These are phyloP conservation scores for Euura lappo DNA, from an alignment of 1,140 invertebrate species.

Conservation along the genomic window DNA sequence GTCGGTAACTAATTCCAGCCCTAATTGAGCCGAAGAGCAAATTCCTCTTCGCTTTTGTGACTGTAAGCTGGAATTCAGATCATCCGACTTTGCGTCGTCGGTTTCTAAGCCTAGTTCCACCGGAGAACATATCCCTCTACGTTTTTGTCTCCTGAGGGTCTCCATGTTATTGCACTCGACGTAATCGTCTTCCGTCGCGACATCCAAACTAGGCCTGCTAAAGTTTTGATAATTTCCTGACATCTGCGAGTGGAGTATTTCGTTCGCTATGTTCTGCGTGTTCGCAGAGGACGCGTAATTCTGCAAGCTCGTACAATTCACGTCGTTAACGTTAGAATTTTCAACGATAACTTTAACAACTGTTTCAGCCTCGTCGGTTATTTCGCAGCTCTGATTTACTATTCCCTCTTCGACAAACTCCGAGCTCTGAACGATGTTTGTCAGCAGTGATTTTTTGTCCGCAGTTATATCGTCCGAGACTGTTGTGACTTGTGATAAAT, in stretches of 20 bases:
- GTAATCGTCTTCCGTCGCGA: background rate
- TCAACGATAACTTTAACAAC: conserved; percentile 8
- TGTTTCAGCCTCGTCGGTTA: conserved; percentile 36
- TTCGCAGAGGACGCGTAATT: background rate
- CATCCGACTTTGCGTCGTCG: conserved; percentile 21
- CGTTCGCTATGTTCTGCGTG: background rate
- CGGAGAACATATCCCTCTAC: conserved; percentile 63
- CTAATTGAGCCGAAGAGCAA: conserved; percentile 44
- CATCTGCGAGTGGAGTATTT: background rate
- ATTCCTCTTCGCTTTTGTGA: conserved; percentile 46
- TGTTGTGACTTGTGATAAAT: conserved; percentile 28
- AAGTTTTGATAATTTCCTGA: conserved; percentile 5
- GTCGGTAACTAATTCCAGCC: conserved; percentile 34
- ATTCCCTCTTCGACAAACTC: conserved; percentile 45
- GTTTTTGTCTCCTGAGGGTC: conserved; percentile 59
- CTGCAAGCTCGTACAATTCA: background rate
- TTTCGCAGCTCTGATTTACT: conserved; percentile 38
- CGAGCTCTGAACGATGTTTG: conserved; percentile 42
- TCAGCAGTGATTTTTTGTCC: conserved; percentile 49
- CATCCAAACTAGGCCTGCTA: background rate
- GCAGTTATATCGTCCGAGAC: conserved; percentile 38
- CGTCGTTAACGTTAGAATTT: conserved; percentile 1
- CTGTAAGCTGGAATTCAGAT: conserved; percentile 27
- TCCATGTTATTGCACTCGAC: conserved; percentile 38
- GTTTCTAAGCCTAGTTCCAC: conserved; percentile 48